These are phyloP conservation scores for Galleria mellonella DNA, from an alignment of 1,140 invertebrate species.

Conservation along the genomic window DNA sequence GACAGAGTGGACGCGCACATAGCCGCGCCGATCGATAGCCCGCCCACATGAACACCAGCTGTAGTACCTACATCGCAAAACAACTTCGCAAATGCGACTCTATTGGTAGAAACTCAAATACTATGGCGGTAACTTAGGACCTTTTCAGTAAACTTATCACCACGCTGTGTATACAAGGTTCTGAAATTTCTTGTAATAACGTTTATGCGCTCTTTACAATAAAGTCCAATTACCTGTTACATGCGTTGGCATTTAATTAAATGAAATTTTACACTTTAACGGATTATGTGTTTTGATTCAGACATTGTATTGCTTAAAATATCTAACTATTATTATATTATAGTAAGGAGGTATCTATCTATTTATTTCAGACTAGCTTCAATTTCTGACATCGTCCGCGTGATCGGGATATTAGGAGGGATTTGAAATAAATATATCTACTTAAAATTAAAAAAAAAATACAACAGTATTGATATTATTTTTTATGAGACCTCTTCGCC, in stretches of 20 bases:
- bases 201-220: constrained; percentile 10
- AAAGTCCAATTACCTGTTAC: constrained; percentile 4
- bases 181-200: constrained; percentile 9
- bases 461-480: too few species aligned
- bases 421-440: too few species aligned
- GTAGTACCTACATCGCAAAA: constrained; percentile 17
- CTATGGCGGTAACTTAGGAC: too few species aligned
- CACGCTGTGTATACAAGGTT: background rate
- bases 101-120: constrained; percentile 4
- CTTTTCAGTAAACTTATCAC: too few species aligned
- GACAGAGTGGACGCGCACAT: constrained; percentile 34
- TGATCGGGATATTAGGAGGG: too few species aligned
- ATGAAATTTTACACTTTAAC: constrained; percentile 3
- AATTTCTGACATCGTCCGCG: too few species aligned
- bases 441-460: too few species aligned
- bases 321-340: too few species aligned
- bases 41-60: constrained; percentile 48
- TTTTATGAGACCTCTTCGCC: too few species aligned
- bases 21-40: constrained; percentile 55
- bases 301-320: too few species aligned
- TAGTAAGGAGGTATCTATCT: too few species aligned
- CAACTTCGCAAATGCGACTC: constrained; percentile 15
- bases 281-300: background rate
- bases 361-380: too few species aligned
- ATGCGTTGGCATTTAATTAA: background rate